Evolutionary conservation across 2,888 invertebrate genomes (phyloP), one percentile per base, ranked within the genome.

Genomic region (Monopis laevigella): DNA sequence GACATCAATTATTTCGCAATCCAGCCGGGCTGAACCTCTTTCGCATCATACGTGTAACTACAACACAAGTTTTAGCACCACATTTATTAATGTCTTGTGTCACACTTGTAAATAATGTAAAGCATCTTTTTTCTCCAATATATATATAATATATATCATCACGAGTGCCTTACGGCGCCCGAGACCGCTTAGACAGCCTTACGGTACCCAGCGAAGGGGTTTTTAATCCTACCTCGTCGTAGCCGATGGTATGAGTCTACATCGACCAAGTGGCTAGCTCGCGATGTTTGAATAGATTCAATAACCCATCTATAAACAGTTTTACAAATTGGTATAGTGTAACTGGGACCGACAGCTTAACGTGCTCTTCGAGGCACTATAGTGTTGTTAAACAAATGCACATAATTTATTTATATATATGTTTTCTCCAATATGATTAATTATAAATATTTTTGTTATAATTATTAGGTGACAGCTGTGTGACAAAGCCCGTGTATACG

Each of bases 1-100:
- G 48, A 88, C 89, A 52, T 92, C 93, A 44, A 80, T 92, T 61
- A 84, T 90, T 60, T 89, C 90, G 49, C 87, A 88, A 58, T 88
- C 89, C 49, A 90, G 92, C 48, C 86, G 88, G 58, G 89, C 88
- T 51, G 78, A 77, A 50, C 85, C 86, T 43, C 80, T 83, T 58
- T 93, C 93, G 53, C 94, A 95, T 84, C 94, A 94, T 68, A 93
- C 92, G 84, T 95, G 95, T 95, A 94, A 89, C 62, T 80, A 65
- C 73, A 5, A 13, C 3, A n/a, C n/a, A n/a, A n/a, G n/a, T n/a
- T n/a, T n/a, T n/a, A n/a, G 24, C 5, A 5, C 24, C 6, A 21
- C 24, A 21, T 21, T 21, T 21, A 7, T 21, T 17, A 17, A 17
- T 32, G 32, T 32, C 7, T 17, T 32, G 16, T 17, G 16, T 3